Evolutionary conservation across 2,797 vertebrate genomes (phyloP).

Genomic region (Cossypha polioptera): DNA sequence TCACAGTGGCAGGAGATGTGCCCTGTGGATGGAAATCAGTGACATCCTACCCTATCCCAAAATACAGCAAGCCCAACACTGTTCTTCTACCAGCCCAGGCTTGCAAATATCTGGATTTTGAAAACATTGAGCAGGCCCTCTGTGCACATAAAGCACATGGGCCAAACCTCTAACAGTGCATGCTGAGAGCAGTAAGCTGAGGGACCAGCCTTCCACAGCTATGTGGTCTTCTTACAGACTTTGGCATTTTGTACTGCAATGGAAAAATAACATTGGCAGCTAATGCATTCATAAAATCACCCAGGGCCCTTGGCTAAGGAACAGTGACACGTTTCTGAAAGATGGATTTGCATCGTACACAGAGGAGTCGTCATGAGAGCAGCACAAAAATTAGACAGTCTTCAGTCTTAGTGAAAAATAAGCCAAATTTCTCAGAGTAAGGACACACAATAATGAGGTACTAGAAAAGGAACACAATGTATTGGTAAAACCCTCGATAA

Average conservation of each 20-base stretch:
- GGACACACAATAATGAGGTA: neutral
- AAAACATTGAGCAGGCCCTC: neutral
- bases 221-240: neutral
- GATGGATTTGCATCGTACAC: neutral
- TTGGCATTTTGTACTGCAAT: neutral
- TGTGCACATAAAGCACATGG: neutral
- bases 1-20: neutral
- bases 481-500: neutral
- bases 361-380: neutral
- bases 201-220: neutral
- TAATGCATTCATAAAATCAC: neutral
- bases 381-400: neutral
- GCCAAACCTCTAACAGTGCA: neutral
- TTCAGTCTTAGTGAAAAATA: neutral
- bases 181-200: neutral
- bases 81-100: neutral
- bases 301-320: neutral
- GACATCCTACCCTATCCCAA: neutral
- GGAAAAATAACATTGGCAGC: neutral
- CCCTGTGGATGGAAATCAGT: neutral
- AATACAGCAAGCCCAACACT: neutral
- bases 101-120: neutral
- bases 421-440: neutral
- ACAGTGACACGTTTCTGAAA: neutral
- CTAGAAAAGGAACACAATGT: neutral